phyloP scores from a whole-genome alignment of 2,797 vertebrate genomes.

The Adrianichthys oophorus region DNA sequence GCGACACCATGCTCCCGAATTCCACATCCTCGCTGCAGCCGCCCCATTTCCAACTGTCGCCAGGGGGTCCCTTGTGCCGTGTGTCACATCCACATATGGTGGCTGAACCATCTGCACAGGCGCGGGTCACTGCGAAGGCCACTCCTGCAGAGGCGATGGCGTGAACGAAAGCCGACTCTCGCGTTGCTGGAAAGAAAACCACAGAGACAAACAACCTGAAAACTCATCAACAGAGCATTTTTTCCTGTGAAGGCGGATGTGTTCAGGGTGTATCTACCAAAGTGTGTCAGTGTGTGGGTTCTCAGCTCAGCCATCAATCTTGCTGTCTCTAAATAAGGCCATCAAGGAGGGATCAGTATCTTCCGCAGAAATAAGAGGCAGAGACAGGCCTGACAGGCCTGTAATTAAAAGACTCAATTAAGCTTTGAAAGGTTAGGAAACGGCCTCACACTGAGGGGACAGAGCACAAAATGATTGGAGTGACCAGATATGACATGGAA shows the following conservation, averaged over 20 bases:
- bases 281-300: constrained; percentile 32
- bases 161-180: constrained; percentile 95
- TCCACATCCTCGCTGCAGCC: constrained; percentile 97
- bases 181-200: constrained; percentile 82
- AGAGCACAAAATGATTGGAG: constrained; percentile 29
- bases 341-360: constrained; percentile 74
- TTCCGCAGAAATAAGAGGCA: constrained; percentile 77
- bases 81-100: constrained; percentile 94
- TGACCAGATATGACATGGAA: constrained; percentile 37
- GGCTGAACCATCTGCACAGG: constrained; percentile 91
- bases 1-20: constrained; percentile 95
- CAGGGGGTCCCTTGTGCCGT: constrained; percentile 89
- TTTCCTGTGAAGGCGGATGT: background rate
- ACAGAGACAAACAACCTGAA: constrained; percentile 7
- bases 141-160: constrained; percentile 95
- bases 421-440: constrained; percentile 76
- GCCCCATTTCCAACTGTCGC: constrained; percentile 98
- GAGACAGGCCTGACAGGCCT: constrained; percentile 74
- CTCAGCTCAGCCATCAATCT: constrained; percentile 63
- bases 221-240: background rate
- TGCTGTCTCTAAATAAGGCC: constrained; percentile 61
- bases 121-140: constrained; percentile 93
- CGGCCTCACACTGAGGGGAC: constrained; percentile 47
- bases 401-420: constrained; percentile 84
- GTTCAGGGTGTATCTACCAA: constrained; percentile 32